These are phyloP conservation scores for Thalassarche chlororhynchos DNA, from an alignment of 2,113 vertebrate species.

Conservation along the genomic window DNA sequence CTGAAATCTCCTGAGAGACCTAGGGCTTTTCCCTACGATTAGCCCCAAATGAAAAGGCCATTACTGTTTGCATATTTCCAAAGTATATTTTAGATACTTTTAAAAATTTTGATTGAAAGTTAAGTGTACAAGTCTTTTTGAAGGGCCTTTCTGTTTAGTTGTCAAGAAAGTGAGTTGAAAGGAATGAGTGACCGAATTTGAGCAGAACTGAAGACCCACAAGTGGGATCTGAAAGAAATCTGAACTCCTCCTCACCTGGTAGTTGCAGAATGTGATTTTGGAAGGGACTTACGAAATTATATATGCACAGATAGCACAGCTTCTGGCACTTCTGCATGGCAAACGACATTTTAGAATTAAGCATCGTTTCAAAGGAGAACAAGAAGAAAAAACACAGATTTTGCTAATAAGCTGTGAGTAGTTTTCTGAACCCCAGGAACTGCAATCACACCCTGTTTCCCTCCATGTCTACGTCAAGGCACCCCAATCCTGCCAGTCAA, in stretches of 20 bases:
- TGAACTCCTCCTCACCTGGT: neutral
- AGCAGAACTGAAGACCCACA: neutral
- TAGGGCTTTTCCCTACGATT: neutral
- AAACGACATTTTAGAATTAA: neutral
- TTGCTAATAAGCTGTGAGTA: neutral
- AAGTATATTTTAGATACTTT: neutral
- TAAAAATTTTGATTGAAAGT: neutral
- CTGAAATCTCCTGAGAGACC: neutral
- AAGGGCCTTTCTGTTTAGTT: neutral
- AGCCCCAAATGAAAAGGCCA: neutral
- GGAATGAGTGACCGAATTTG: neutral
- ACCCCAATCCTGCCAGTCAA: neutral
- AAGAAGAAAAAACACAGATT: neutral
- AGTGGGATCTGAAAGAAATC: neutral
- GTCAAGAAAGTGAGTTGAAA: neutral
- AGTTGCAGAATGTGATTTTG: neutral
- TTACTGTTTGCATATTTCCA: neutral
- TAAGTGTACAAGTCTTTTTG: neutral
- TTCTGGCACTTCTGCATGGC: neutral
- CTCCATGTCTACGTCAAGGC: neutral
- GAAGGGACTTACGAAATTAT: neutral
- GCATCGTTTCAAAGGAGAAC: neutral
- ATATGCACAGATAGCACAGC: neutral
- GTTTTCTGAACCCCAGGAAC: neutral
- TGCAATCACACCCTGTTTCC: neutral